These are phyloP conservation scores for Ceyx cyanopectus DNA, from an alignment of 2,113 vertebrate genomes.

Conservation along the genomic window DNA sequence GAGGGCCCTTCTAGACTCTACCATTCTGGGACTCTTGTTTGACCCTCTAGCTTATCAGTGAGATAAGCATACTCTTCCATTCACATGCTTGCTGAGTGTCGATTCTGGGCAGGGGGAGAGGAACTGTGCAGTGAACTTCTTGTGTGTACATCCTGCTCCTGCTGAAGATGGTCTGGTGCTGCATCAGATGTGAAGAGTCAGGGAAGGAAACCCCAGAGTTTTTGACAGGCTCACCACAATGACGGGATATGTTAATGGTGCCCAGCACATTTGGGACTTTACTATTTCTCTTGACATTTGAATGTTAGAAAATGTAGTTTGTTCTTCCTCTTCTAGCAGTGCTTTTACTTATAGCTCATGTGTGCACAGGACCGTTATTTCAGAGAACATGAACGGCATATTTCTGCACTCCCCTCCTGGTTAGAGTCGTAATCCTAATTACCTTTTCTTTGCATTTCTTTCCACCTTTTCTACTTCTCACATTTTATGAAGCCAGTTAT, in stretches of 20 bases:
- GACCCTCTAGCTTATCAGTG: neutral
- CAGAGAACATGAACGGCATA: accelerated
- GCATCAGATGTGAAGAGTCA: neutral
- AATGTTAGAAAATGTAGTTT: neutral
- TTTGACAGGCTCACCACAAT: neutral
- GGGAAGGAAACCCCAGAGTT: neutral
- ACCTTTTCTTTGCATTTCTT: neutral
- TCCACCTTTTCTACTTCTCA: neutral
- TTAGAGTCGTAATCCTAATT: neutral
- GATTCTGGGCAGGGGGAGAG: neutral
- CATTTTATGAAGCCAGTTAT: neutral
- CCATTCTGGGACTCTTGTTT: neutral
- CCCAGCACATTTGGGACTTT: accelerated
- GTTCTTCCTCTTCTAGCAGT: neutral
- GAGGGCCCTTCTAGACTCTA: neutral
- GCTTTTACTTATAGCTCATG: neutral
- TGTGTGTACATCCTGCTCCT: accelerated
- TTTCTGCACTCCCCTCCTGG: neutral
- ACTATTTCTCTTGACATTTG: neutral
- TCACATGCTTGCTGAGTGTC: neutral
- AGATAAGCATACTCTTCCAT: neutral
- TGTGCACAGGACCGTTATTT: neutral
- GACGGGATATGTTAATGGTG: neutral
- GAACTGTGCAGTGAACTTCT: neutral
- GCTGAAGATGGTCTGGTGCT: neutral